phyloP scores from a whole-genome alignment of 2,113 vertebrate genomes.

The Gobius niger region DNA sequence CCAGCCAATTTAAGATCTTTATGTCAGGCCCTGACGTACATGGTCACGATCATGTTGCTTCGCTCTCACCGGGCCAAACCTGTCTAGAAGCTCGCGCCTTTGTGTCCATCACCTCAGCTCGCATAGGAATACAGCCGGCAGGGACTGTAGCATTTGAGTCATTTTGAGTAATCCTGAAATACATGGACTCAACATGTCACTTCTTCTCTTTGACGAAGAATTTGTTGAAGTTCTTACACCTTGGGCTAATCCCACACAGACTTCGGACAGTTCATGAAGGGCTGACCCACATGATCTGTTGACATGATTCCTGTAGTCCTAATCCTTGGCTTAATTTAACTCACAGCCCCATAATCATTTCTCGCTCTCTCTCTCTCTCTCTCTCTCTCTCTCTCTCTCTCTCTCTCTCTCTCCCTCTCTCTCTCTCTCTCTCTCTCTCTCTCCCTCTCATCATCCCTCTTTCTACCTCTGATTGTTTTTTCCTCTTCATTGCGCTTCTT shows the following conservation, averaged over 20 bases:
- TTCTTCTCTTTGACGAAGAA: background rate
- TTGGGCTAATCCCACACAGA: background rate
- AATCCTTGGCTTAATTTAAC: slow-evolving; percentile 3
- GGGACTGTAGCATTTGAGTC: too few relatives aligned
- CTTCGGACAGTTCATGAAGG: background rate
- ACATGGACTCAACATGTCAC: too few relatives aligned
- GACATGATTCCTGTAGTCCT: background rate
- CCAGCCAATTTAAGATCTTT: too few relatives aligned
- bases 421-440: background rate
- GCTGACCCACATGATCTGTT: background rate
- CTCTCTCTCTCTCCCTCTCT: background rate
- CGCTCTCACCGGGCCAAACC: too few relatives aligned
- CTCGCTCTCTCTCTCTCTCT: background rate
- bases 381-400: background rate
- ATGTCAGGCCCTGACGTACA: too few relatives aligned
- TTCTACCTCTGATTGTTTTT: slow-evolving; percentile 8
- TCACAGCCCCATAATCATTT: background rate
- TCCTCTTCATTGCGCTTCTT: slow-evolving; percentile 3
- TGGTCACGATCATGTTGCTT: too few relatives aligned
- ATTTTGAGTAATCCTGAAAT: too few relatives aligned
- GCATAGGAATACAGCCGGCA: too few relatives aligned
- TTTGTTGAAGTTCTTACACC: background rate
- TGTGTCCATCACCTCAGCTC: too few relatives aligned
- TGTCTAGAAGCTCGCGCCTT: too few relatives aligned
- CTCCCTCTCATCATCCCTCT: background rate